Evolutionary conservation across 2,113 vertebrate species (phyloP), one percentile per base, ranked within the genome.

Genomic region (Nycticebus coucang): DNA sequence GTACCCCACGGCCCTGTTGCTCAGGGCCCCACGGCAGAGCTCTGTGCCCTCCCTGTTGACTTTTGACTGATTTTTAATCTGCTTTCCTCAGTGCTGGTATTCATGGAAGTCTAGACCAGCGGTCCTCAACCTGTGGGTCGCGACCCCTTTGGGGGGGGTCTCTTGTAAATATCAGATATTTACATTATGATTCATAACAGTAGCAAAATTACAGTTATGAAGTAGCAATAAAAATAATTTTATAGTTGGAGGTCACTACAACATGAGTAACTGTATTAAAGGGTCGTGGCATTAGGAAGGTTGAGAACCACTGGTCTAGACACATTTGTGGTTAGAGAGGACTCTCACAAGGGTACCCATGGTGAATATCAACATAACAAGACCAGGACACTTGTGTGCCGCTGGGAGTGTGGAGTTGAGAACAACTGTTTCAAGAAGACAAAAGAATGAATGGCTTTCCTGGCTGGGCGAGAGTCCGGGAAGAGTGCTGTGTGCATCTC

Each of bases 311-410:
- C 45, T 50, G 45, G 89, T 94, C 86, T 94, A 94, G 97, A 91
- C 55, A 64, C 74, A 92, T 96, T 89, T 94, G 69, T 79, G 94
- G 86, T 41, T 77, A 71, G 88, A 86, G 82, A 93, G 79, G 88
- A 95, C 60, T 74, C 64, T 55, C 85, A 68, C 45, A 9, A 89
- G 78, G 17, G 45, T 83, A 11, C 55, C 87, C 33, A 0, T 79
- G 87, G 88, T 89, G 94, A 96, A 83, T 93, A 91, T 62, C 93
- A 91, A 96, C 45, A 10, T 87, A 90, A 95, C 82, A 85, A 95
- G 94, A 94, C 62, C 22, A 33, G 95, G 77, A 92, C 93, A 85
- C 96, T 80, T 60, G 50, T 82, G 95, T 35, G 19, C 64, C 79
- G 28, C 13, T n/a, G 79, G 62, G 74, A 93, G 37, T 19, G 74